phyloP scores from a whole-genome alignment of 2,797 vertebrate species.

The Eptatretus atami region DNA sequence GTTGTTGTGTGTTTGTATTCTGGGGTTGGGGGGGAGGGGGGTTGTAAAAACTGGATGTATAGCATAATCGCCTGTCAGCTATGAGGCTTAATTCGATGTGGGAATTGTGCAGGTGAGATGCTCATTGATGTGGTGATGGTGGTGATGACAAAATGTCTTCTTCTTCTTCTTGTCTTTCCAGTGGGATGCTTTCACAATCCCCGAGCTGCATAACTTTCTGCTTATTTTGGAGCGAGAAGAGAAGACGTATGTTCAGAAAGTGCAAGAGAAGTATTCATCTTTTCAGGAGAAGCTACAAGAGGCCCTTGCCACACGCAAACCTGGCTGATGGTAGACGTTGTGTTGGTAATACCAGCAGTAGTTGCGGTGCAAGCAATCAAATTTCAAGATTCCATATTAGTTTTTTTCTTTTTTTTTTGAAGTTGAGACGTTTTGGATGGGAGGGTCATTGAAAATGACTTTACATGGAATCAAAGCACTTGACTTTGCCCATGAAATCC shows the following conservation, averaged over 20 bases:
- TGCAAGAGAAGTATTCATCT: conserved; percentile 34
- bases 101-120: too few species aligned
- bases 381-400: too few species aligned
- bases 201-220: conserved; percentile 57
- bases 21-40: not conserved
- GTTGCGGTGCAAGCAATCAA: too few species aligned
- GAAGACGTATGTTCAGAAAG: conserved; percentile 46
- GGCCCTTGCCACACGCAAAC: conserved; percentile 24
- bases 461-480: too few species aligned
- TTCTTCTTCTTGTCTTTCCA: conserved; percentile 11
- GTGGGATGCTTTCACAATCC: conserved; percentile 76
- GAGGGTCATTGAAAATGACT: too few species aligned
- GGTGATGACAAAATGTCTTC: too few species aligned
- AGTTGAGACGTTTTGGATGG: too few species aligned
- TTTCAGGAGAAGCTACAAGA: conserved; percentile 46
- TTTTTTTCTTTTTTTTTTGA: too few species aligned
- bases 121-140: too few species aligned
- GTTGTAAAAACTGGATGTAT: not conserved
- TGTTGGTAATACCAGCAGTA: too few species aligned
- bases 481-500: too few species aligned
- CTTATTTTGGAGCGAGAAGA: conserved; percentile 62
- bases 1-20: not conserved
- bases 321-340: conserved; percentile 21
- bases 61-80: not conserved
- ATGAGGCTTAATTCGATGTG: too few species aligned